Conservation (phyloP, 2,113 vertebrate genomes). For the Sterrhoptilus dennistouni region DNA sequence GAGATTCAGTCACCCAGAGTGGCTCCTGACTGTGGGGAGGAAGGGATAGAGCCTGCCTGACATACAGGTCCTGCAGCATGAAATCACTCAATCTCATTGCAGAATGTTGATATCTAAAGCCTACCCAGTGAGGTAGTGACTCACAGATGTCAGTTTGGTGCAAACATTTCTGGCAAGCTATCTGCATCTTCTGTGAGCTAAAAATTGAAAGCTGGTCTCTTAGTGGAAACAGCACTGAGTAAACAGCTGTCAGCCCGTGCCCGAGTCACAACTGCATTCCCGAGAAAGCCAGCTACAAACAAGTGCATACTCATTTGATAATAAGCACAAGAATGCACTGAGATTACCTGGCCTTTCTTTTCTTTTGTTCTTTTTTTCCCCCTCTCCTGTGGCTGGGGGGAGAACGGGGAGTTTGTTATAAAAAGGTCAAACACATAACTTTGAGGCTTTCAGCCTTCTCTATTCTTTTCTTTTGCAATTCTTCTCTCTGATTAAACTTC, state of each 20-base stretch:
- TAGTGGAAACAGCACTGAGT: not conserved
- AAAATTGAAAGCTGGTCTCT: not conserved
- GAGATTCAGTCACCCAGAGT: not conserved
- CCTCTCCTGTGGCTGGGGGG: not conserved
- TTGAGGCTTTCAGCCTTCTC: conserved; percentile 65
- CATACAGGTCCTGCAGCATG: not conserved
- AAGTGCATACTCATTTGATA: conserved; percentile 43
- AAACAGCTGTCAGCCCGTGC: conserved; percentile 5
- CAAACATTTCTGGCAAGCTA: not conserved
- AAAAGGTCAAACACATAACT: conserved; percentile 70
- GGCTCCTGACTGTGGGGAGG: not conserved
- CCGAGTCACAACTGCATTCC: conserved; percentile 7
- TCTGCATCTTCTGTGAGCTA: not conserved
- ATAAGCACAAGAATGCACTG: conserved; percentile 9
- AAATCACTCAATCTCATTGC: not conserved
- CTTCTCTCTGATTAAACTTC: conserved; percentile 75
- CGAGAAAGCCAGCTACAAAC: not conserved
- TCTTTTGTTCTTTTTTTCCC: not conserved
- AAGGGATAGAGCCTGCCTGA: not conserved
- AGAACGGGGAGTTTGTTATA: conserved; percentile 35
- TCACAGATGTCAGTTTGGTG: not conserved
- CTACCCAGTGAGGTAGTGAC: not conserved
- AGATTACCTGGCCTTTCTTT: conserved; percentile 29
- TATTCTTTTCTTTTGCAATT: conserved; percentile 70
- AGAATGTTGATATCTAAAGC: not conserved